Percentiles rank a stretch among this genome's conserved stretches.
These are phyloP conservation scores for Drosophila percnosoma DNA, from an alignment of 2,888 invertebrate genomes.

Conservation along the genomic window DNA sequence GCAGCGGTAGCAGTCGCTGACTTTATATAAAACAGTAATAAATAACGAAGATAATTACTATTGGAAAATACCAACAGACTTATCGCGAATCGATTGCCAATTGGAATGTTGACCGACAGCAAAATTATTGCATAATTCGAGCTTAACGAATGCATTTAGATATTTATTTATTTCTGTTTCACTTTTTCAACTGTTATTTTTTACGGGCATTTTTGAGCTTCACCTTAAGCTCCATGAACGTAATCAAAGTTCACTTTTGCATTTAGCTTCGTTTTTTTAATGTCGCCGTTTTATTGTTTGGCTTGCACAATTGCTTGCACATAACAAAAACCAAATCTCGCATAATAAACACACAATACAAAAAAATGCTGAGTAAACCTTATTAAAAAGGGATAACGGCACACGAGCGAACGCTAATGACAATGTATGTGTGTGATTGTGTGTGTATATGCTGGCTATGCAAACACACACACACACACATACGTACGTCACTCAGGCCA, in stretches of 20 bases:
- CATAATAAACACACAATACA: constrained; percentile 68
- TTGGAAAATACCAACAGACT: constrained; percentile 5
- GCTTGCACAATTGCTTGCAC: constrained; percentile 59
- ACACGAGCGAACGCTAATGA: constrained; percentile 72
- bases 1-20: background rate
- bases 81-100: constrained; percentile 9
- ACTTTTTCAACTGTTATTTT: background rate
- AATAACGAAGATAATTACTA: background rate
- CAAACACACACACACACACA: constrained; percentile 79
- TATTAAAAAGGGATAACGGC: constrained; percentile 80
- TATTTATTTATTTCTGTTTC: background rate
- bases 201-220: constrained; percentile 2
- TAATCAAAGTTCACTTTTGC: constrained; percentile 44
- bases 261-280: constrained; percentile 12
- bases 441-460: constrained; percentile 40
- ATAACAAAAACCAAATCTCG: constrained; percentile 67
- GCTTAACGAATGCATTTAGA: background rate
- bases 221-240: constrained; percentile 17
- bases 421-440: constrained; percentile 47
- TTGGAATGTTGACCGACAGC: constrained; percentile 3
- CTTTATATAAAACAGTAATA: background rate
- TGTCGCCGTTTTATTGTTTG: constrained; percentile 18
- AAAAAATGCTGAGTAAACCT: constrained; percentile 79
- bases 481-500: constrained; percentile 75
- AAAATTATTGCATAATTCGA: constrained; percentile 4